Evolutionary conservation across 2,888 invertebrate species (phyloP).

Genomic region (Trichacis sp.): DNA sequence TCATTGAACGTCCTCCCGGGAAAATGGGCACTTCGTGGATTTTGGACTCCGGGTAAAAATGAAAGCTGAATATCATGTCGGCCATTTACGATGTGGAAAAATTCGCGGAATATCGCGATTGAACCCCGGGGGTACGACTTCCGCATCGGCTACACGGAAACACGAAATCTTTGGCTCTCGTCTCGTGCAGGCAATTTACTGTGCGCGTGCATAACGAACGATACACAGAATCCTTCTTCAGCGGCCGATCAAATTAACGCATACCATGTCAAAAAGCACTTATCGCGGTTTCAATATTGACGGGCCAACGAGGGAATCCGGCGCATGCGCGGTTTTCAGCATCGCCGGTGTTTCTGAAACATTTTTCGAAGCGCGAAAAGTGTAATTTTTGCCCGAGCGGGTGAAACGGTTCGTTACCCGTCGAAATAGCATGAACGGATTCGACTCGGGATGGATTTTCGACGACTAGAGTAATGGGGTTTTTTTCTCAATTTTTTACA

Average conservation of each 20-base stretch:
- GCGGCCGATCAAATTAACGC: conserved; percentile 37
- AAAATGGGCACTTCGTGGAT: too few relatives aligned
- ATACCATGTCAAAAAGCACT: conserved; percentile 38
- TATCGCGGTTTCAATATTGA: conserved; percentile 29
- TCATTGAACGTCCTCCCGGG: too few relatives aligned
- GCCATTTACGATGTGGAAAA: conserved; percentile 34
- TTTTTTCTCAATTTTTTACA: too few relatives aligned
- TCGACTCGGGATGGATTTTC: too few relatives aligned
- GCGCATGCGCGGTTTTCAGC: conserved; percentile 2
- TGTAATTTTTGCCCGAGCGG: too few relatives aligned
- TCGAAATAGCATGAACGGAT: too few relatives aligned
- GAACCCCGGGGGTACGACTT: conserved; percentile 30
- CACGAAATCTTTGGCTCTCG: conserved; percentile 30
- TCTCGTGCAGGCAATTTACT: conserved; percentile 32
- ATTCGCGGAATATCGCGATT: conserved; percentile 27
- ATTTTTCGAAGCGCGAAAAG: too few relatives aligned
- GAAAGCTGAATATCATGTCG: conserved; percentile 2
- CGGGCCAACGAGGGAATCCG: conserved; percentile 24
- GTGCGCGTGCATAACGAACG: conserved; percentile 35
- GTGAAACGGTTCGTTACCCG: too few relatives aligned
- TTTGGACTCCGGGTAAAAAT: background rate
- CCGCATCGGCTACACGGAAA: conserved; percentile 40
- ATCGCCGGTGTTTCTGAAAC: too few relatives aligned
- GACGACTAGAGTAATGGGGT: too few relatives aligned
- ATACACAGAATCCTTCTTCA: conserved; percentile 22